A percentile compares a stretch with the other conserved stretches of the same genome.
These are phyloP conservation scores for Rhagonycha lutea DNA, from an alignment of 2,888 invertebrate species.

Conservation along the genomic window DNA sequence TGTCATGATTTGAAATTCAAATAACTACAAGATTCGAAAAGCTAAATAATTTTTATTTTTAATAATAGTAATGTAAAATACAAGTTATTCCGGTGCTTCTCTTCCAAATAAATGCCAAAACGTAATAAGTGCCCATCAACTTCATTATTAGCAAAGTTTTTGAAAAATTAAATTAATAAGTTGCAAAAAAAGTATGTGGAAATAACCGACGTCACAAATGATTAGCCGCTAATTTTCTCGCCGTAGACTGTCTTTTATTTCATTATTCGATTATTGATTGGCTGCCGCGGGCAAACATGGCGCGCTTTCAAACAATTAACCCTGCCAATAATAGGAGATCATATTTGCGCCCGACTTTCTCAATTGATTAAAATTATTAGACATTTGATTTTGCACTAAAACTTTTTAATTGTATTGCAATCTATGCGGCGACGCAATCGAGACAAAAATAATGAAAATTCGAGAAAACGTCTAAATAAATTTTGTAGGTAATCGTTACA, in stretches of 20 bases:
- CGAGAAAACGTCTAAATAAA: conserved; percentile 5
- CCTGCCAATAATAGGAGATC: conserved; percentile 52
- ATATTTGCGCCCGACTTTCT: conserved; percentile 42
- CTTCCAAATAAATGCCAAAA: not conserved
- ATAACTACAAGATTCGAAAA: not conserved
- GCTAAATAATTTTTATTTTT: not conserved
- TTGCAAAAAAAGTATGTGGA: not conserved
- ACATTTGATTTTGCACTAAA: conserved; percentile 20
- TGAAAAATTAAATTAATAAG: conserved; percentile 1
- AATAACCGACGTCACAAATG: conserved; percentile 48
- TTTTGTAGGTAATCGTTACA: conserved; percentile 11
- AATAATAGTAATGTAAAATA: not conserved
- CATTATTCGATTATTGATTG: conserved; percentile 50
- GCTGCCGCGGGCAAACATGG: conserved; percentile 46
- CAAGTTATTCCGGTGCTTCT: not conserved
- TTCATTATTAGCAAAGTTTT: conserved; percentile 4
- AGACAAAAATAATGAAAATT: not conserved
- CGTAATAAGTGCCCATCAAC: conserved; percentile 1
- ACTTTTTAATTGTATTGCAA: not conserved
- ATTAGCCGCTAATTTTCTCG: conserved; percentile 52
- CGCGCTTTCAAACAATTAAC: conserved; percentile 55
- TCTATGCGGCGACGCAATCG: not conserved
- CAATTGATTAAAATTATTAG: conserved; percentile 36
- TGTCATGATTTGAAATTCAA: not conserved
- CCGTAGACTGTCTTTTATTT: conserved; percentile 49